phyloP scores from a whole-genome alignment of 2,888 invertebrate genomes.

The Sipha maydis region DNA sequence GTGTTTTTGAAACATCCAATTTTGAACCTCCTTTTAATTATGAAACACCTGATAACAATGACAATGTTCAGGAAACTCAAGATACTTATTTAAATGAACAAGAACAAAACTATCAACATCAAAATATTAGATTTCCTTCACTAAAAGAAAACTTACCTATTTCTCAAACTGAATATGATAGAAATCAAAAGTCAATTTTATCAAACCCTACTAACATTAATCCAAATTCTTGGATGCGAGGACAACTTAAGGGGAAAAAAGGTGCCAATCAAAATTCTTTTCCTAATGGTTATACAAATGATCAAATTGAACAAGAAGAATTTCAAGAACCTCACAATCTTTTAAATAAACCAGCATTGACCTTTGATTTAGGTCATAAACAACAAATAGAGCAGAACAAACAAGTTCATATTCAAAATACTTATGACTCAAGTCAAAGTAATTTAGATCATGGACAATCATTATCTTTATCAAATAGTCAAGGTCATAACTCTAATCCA shows the following conservation, averaged over 20 bases:
- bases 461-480: constrained; percentile 11
- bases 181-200: constrained; percentile 31
- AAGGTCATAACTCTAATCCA: constrained; percentile 25
- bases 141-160: not conserved
- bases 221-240: constrained; percentile 55
- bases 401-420: constrained; percentile 11
- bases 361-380: constrained; percentile 33
- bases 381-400: constrained; percentile 12
- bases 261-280: not conserved
- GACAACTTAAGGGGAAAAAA: constrained; percentile 37
- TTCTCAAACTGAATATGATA: constrained; percentile 1
- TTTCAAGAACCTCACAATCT: constrained; percentile 19
- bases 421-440: constrained; percentile 26
- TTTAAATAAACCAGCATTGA: constrained; percentile 22
- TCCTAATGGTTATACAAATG: constrained; percentile 16
- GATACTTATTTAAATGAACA: constrained; percentile 22
- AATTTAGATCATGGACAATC: constrained; percentile 12
- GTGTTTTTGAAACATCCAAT: constrained; percentile 5
- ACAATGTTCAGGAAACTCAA: constrained; percentile 9
- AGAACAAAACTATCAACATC: constrained; percentile 30
- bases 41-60: constrained; percentile 4
- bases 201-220: constrained; percentile 28
- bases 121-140: constrained; percentile 14
- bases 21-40: not conserved
- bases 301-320: constrained; percentile 13